These are phyloP conservation scores for Globicephala melas DNA, from an alignment of 2,113 vertebrate species.

Conservation along the genomic window DNA sequence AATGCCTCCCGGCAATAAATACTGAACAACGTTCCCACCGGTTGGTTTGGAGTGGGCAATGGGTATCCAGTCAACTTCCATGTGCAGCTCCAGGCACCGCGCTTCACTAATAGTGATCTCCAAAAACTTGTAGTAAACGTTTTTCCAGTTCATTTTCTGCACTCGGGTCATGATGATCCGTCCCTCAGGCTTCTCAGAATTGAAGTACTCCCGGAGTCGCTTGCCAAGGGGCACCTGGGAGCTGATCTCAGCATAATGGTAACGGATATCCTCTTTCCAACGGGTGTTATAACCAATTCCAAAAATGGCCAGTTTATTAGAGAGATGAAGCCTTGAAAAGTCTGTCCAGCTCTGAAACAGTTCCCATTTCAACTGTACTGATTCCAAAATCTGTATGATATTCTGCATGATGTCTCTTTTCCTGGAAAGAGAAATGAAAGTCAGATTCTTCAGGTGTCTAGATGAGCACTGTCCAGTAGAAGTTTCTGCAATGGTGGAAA, in stretches of 20 bases:
- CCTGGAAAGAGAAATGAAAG: slow-evolving; percentile 76
- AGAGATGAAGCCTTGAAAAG: slow-evolving; percentile 96
- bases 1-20: slow-evolving; percentile 94
- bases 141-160: slow-evolving; percentile 99
- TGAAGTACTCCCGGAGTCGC: slow-evolving; percentile 96
- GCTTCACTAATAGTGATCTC: slow-evolving; percentile 99
- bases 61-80: slow-evolving; percentile 97
- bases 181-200: slow-evolving; percentile 96
- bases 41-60: slow-evolving; percentile 90
- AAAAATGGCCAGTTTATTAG: slow-evolving; percentile 98
- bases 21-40: slow-evolving; percentile 90
- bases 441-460: slow-evolving; percentile 10
- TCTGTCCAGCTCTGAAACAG: slow-evolving; percentile 98
- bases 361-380: slow-evolving; percentile 97
- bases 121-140: slow-evolving; percentile 97
- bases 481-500: neutral
- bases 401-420: slow-evolving; percentile 93
- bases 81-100: slow-evolving; percentile 94
- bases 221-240: slow-evolving; percentile 97
- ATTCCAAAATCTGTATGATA: slow-evolving; percentile 95
- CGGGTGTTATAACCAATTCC: slow-evolving; percentile 97
- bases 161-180: slow-evolving; percentile 95
- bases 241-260: slow-evolving; percentile 98
- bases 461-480: neutral
- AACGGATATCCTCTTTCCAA: slow-evolving; percentile 96